A percentile compares a stretch with the other conserved stretches of the same genome.
phyloP scores from a whole-genome alignment of 1,140 invertebrate species.

The Procambarus virginalis region DNA sequence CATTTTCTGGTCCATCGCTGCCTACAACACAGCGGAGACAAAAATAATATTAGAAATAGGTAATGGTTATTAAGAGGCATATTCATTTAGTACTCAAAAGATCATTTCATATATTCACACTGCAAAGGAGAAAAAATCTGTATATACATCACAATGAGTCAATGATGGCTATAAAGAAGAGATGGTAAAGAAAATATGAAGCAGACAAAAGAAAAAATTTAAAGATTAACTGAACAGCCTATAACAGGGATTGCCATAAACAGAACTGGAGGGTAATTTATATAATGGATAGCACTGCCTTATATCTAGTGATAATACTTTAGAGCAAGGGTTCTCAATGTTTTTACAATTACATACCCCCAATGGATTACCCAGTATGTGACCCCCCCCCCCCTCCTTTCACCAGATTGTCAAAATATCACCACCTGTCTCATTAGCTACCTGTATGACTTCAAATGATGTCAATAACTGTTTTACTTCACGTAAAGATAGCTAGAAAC shows the following conservation, averaged over 20 bases:
- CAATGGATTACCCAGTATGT: not conserved
- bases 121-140: too few relatives aligned
- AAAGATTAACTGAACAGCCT: not conserved
- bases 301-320: not conserved
- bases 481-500: too few relatives aligned
- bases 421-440: not conserved
- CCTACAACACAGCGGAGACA: slow-evolving; percentile 45
- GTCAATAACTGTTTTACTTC: not conserved
- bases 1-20: slow-evolving; percentile 59
- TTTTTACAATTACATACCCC: not conserved
- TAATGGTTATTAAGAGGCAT: not conserved
- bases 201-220: too few relatives aligned
- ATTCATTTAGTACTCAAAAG: not conserved
- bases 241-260: not conserved
- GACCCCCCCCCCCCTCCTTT: not conserved
- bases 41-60: slow-evolving; percentile 18
- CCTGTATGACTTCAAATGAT: not conserved
- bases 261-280: not conserved
- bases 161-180: too few relatives aligned
- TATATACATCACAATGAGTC: too few relatives aligned
- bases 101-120: not conserved
- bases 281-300: not conserved
- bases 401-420: not conserved
- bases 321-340: not conserved
- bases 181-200: too few relatives aligned